Base-by-base conservation (phyloP, 2,797 vertebrate genomes). In the Acestrorhynchus altus region DNA sequence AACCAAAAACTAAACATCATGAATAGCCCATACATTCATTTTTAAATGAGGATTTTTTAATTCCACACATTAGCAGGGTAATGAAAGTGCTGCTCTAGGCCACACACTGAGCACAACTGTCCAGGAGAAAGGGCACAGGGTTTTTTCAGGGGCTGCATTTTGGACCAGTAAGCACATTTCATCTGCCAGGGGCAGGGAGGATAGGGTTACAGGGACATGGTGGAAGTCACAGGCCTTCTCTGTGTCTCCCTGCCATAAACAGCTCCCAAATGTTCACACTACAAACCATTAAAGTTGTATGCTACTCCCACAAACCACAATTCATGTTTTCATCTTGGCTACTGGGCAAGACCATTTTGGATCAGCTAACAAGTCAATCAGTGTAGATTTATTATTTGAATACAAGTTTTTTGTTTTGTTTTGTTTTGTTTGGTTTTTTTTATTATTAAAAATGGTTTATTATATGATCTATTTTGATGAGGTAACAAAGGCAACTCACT, bases 121-220 rank as follows among this genome's bases (percentile, higher is more conserved):
- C 13, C n/a, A 20, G 60, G 24, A 67, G 83, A 89, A n/a, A 89
- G 90, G 89, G 89, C 85, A 86, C 72, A 72, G 76, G 57, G 68
- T 42, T 31, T 74, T n/a, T 51, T 44, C 47, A 80, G 73, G 84
- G 85, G 88, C 80, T 68, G 70, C 82, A 83, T 84, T 83, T 88
- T 87, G 88, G 83, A 86, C 79, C 80, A 89, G 91, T 91, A 91
- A 93, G 91, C 92, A 92, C 90, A 92, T 93, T 92, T 90, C 86
- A 84, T 77, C 85, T 86, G 85, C 85, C 78, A 63, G 77, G 68
- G 79, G 76, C 79, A 81, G 49, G 64, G 47, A 72, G 46, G 85
- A 74, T 93, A 83, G 70, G 54, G 83, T 93, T 94, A 91, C 91
- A 89, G 83, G 81, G 72, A 85, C 85, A 86, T 76, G 66, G 81